Evolutionary conservation across 2,113 vertebrate species (phyloP).

Genomic region (Acanthochromis polyacanthus): DNA sequence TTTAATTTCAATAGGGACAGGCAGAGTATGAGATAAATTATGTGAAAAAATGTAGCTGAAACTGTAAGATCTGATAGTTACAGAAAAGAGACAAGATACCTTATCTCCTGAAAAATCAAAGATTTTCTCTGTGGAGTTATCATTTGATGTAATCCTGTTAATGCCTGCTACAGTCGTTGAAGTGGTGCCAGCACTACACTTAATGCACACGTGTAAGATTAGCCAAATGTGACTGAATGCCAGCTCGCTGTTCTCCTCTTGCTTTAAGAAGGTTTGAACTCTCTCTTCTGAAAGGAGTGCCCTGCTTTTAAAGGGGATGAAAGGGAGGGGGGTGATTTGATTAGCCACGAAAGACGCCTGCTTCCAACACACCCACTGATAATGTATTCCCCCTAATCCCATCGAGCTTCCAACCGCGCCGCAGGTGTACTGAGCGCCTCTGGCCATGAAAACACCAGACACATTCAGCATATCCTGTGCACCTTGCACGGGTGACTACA

Average conservation of each 20-base stretch:
- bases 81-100: not conserved
- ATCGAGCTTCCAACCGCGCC: slow-evolving; percentile 33
- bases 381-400: slow-evolving; percentile 58
- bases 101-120: slow-evolving; percentile 23
- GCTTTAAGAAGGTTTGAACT: slow-evolving; percentile 5
- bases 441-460: slow-evolving; percentile 44
- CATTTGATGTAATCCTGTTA: slow-evolving; percentile 18
- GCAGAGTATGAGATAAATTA: slow-evolving; percentile 7
- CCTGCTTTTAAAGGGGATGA: slow-evolving; percentile 42
- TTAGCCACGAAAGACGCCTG: slow-evolving; percentile 35
- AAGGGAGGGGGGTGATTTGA: slow-evolving; percentile 54
- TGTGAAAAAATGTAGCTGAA: not conserved
- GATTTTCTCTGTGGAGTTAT: not conserved
- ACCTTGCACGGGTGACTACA: slow-evolving; percentile 25
- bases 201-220: not conserved
- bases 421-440: slow-evolving; percentile 25
- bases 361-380: slow-evolving; percentile 40
- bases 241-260: slow-evolving; percentile 20
- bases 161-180: not conserved
- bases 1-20: not conserved
- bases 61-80: not conserved
- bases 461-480: slow-evolving; percentile 10
- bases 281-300: slow-evolving; percentile 33
- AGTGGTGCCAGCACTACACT: not conserved
- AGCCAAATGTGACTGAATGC: not conserved